Conservation (phyloP, 2,888 invertebrate species). For the Eugnorisma glareosa region DNA sequence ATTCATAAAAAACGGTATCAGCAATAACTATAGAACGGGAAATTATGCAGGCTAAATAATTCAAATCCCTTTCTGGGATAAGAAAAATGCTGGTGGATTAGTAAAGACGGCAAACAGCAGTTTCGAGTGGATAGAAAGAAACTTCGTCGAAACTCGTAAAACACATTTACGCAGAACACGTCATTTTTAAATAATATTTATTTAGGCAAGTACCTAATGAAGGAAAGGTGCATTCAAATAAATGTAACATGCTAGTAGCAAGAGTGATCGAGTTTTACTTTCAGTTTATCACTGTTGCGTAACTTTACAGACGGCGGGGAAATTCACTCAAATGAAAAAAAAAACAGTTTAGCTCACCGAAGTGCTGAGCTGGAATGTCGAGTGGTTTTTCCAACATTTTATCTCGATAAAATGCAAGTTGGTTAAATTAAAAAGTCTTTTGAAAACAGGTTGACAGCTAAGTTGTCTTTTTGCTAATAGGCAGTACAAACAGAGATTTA, state of each 20-base stretch:
- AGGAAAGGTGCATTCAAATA: neutral
- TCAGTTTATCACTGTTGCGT: conserved; percentile 10
- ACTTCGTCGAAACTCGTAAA: neutral
- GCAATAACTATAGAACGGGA: neutral
- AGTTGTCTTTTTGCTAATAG: neutral
- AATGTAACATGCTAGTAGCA: neutral
- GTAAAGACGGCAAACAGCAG: conserved; percentile 5
- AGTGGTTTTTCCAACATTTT: conserved; percentile 3
- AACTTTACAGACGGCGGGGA: conserved; percentile 8
- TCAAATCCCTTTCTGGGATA: neutral
- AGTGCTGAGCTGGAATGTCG: conserved; percentile 2
- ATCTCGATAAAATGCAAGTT: neutral
- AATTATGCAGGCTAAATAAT: too few relatives aligned
- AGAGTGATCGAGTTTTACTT: conserved; percentile 7
- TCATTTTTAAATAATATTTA: neutral
- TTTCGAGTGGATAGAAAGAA: conserved; percentile 4
- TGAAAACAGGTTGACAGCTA: neutral
- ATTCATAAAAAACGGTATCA: too few relatives aligned
- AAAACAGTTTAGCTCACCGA: conserved; percentile 1
- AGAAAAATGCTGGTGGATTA: neutral
- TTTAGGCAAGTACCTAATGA: neutral
- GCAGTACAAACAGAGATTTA: neutral
- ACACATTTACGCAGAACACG: neutral
- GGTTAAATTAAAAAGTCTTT: neutral
- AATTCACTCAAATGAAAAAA: conserved; percentile 9